Percentiles rank a stretch among this genome's conserved stretches.
phyloP scores from a whole-genome alignment of 2,888 invertebrate genomes.

The Scaptomyza reducta region DNA sequence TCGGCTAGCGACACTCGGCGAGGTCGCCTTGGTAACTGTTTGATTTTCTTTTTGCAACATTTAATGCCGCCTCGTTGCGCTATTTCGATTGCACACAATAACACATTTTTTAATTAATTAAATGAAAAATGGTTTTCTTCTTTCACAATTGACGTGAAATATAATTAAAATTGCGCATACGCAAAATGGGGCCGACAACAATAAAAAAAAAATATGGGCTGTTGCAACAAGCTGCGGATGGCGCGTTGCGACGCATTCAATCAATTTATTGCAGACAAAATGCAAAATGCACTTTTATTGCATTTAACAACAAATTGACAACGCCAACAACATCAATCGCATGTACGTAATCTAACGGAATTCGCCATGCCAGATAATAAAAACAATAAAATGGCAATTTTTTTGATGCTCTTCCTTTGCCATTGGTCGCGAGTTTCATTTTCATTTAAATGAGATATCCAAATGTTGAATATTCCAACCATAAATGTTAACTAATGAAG shows the following conservation, averaged over 20 bases:
- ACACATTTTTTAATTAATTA: conserved; percentile 77
- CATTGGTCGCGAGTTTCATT: conserved; percentile 14
- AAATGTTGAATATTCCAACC: conserved; percentile 27
- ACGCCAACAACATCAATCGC: conserved; percentile 35
- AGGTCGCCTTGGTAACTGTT: conserved; percentile 10
- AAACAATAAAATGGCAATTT: not conserved
- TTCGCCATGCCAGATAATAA: not conserved
- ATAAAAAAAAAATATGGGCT: conserved; percentile 2
- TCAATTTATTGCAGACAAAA: conserved; percentile 76
- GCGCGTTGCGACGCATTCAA: conserved; percentile 62
- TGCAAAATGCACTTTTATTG: conserved; percentile 76
- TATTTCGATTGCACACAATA: conserved; percentile 21
- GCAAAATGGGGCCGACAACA: conserved; percentile 32
- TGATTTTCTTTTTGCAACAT: not conserved
- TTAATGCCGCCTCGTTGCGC: conserved; percentile 15
- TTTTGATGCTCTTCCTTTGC: conserved; percentile 29
- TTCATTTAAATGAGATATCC: conserved; percentile 23
- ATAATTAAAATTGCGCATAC: conserved; percentile 75
- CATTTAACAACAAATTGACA: conserved; percentile 79
- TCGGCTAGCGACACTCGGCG: conserved; percentile 14
- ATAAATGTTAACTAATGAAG: conserved; percentile 42
- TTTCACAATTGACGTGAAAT: conserved; percentile 80
- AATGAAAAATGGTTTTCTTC: conserved; percentile 69
- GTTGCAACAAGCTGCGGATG: conserved; percentile 6
- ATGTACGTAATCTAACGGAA: conserved; percentile 35